Evolutionary conservation across 30 jellyfish, hydroid and myxozoan genomes (phyloP).

Genomic region (Aurelia aurita): DNA sequence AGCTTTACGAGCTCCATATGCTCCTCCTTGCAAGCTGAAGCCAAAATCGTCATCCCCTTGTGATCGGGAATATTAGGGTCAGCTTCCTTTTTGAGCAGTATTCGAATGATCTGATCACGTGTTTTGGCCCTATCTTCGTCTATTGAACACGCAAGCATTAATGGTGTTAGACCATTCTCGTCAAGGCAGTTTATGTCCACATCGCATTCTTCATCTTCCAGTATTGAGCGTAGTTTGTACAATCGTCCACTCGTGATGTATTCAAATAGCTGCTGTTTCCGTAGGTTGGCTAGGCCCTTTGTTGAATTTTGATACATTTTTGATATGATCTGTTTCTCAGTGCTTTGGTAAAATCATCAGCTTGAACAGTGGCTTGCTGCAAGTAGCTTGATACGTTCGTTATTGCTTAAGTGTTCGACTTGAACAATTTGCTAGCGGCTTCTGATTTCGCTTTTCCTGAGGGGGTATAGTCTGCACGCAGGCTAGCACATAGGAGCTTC

Average conservation of each 20-base stretch:
- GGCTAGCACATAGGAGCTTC: too few species aligned
- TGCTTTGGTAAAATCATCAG: too few species aligned
- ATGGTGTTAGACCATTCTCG: constrained; percentile 53
- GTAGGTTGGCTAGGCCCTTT: constrained; percentile 42
- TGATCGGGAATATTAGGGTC: constrained; percentile 50
- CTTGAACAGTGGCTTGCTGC: too few species aligned
- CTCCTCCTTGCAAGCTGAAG: constrained; percentile 73
- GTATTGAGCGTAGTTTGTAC: constrained; percentile 44
- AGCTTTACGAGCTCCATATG: constrained; percentile 31
- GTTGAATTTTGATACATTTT: constrained; percentile 36
- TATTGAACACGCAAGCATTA: constrained; percentile 70
- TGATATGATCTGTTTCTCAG: too few species aligned
- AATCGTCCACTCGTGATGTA: constrained; percentile 55
- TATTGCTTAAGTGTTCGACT: too few species aligned
- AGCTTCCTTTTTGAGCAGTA: constrained; percentile 54
- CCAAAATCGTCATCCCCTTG: constrained; percentile 60
- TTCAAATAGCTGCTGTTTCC: constrained; percentile 46
- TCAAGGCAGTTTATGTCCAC: constrained; percentile 37
- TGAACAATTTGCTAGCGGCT: too few species aligned
- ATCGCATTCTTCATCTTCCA: constrained; percentile 36
- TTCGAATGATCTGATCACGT: constrained; percentile 35
- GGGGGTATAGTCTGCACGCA: too few species aligned
- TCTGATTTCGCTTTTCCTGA: too few species aligned
- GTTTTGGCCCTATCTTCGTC: constrained; percentile 67
- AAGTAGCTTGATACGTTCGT: too few species aligned